Conservation (phyloP, 2,888 invertebrate genomes). For the Chymomyza fuscimana region DNA sequence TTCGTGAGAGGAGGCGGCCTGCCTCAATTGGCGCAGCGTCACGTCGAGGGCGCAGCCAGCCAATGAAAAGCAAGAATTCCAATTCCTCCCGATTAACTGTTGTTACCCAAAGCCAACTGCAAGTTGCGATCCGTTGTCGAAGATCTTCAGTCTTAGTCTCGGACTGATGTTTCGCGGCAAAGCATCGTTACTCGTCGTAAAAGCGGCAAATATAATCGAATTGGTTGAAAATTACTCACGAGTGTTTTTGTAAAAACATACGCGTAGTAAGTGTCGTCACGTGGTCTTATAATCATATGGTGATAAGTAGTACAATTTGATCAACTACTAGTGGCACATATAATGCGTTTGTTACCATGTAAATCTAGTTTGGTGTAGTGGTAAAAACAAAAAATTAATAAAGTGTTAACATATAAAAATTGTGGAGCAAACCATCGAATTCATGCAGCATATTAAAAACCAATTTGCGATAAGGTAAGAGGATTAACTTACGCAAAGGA, state of each 20-base stretch:
- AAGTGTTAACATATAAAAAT: background rate
- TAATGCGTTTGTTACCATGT: background rate
- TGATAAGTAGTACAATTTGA: background rate
- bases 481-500: background rate
- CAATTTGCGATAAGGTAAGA: slow-evolving; percentile 31
- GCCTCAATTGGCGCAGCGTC: no score
- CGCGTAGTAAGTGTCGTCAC: slow-evolving; percentile 34
- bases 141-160: slow-evolving; percentile 74
- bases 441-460: slow-evolving; percentile 31
- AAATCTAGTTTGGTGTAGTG: background rate
- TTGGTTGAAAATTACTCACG: background rate
- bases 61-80: slow-evolving; percentile 6
- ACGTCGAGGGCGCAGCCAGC: no score
- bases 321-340: background rate
- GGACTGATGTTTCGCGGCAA: slow-evolving; percentile 75
- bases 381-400: background rate
- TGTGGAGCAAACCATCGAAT: background rate
- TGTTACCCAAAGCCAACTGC: slow-evolving; percentile 17
- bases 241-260: slow-evolving; percentile 22
- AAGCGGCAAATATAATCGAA: background rate
- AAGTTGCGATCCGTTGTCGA: slow-evolving; percentile 27
- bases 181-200: slow-evolving; percentile 64
- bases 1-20: no score
- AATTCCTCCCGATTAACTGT: slow-evolving; percentile 16
- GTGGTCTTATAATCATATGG: slow-evolving; percentile 42